Conservation (phyloP, 2,888 invertebrate genomes). For the Drosophila basisetae region DNA sequence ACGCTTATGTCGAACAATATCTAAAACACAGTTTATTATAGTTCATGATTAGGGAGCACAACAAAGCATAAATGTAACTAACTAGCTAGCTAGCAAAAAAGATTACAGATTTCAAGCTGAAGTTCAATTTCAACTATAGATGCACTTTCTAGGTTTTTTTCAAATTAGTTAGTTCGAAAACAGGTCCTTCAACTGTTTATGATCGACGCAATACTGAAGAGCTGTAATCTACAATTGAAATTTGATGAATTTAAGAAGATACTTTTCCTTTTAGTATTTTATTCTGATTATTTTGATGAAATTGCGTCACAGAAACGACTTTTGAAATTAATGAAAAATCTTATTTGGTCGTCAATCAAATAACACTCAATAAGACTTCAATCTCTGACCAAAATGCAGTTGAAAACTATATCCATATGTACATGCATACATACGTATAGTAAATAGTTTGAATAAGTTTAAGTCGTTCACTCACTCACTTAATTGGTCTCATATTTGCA, state of each 20-base stretch:
- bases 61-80: background rate
- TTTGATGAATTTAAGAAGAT: background rate
- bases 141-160: background rate
- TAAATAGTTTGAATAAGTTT: background rate
- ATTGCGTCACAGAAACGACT: background rate
- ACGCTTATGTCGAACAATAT: background rate
- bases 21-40: background rate
- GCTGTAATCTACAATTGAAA: background rate
- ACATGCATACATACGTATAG: background rate
- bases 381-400: background rate
- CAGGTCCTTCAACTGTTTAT: background rate
- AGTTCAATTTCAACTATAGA: background rate
- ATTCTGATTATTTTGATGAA: background rate
- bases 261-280: background rate
- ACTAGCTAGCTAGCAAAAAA: background rate
- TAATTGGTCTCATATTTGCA: slow-evolving; percentile 35
- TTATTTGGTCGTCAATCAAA: background rate
- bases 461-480: slow-evolving; percentile 18
- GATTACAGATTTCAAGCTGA: background rate
- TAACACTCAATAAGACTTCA: background rate
- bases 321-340: background rate
- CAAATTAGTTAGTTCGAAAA: background rate
- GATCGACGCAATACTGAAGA: background rate
- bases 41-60: background rate
- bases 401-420: background rate